Evolutionary conservation across 2,797 vertebrate species (phyloP).

Genomic region (Balearica regulorum): DNA sequence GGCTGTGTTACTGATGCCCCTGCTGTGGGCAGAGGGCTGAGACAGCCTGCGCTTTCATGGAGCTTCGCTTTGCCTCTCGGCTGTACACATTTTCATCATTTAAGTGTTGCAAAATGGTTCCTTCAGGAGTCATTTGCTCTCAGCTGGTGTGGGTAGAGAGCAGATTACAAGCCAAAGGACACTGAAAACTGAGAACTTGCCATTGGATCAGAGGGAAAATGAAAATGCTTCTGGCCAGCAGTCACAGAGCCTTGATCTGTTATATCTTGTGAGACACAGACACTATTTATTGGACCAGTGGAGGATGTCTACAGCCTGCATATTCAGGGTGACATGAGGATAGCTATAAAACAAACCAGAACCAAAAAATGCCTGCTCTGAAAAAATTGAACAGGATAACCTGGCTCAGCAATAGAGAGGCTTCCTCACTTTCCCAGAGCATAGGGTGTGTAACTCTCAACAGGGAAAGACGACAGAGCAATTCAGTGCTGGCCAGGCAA

Average conservation of each 20-base stretch:
- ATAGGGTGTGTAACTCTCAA: not conserved
- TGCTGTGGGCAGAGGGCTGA: not conserved
- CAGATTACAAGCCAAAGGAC: not conserved
- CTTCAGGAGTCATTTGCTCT: not conserved
- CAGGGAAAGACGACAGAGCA: not conserved
- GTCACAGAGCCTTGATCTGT: not conserved
- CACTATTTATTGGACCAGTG: not conserved
- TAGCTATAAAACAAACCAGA: not conserved
- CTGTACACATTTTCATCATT: accelerated
- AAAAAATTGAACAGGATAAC: not conserved
- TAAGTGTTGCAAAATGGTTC: not conserved
- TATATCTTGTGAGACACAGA: not conserved
- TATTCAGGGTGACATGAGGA: not conserved
- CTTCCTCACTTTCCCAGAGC: not conserved
- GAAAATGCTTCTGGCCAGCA: not conserved
- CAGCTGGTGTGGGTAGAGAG: not conserved
- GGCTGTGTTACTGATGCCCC: no score
- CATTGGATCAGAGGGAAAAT: not conserved
- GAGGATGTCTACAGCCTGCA: not conserved
- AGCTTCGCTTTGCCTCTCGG: not conserved
- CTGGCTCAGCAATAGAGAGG: not conserved
- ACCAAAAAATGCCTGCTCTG: not conserved
- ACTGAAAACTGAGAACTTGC: not conserved
- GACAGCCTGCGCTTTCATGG: not conserved
- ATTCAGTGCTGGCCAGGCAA: no score